A percentile compares a stretch with the other conserved stretches of the same genome.
These are phyloP conservation scores for Leptobrachium ailaonicum DNA, from an alignment of 2,113 vertebrate species.

Conservation along the genomic window DNA sequence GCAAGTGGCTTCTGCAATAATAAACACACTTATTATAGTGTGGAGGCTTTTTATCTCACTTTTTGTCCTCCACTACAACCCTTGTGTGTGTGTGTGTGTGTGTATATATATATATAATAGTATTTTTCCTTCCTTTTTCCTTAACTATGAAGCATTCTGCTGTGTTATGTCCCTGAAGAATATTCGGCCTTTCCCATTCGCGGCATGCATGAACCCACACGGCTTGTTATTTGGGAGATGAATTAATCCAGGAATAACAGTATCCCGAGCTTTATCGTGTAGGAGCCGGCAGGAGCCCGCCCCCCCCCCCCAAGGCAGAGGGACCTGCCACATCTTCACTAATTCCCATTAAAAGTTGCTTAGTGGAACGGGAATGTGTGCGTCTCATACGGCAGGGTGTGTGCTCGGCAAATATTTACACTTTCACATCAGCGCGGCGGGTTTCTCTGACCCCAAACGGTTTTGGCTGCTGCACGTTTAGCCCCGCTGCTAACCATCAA, in stretches of 20 bases:
- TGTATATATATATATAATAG: too few species aligned
- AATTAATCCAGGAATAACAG: conserved; percentile 15
- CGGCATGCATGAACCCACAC: too few species aligned
- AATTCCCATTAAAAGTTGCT: neutral
- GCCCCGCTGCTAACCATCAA: neutral
- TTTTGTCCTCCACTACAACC: too few species aligned
- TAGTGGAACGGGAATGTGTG: neutral
- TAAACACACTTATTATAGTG: too few species aligned
- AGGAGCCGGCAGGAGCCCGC: conserved; percentile 3
- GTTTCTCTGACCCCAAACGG: neutral
- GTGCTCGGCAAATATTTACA: conserved; percentile 31
- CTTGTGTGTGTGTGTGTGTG: too few species aligned
- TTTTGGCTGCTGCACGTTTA: neutral
- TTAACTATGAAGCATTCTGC: too few species aligned
- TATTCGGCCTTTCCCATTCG: too few species aligned
- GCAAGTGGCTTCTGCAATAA: too few species aligned
- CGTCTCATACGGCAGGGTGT: conserved; percentile 8
- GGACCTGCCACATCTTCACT: neutral
- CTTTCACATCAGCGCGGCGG: neutral
- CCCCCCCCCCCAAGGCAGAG: neutral
- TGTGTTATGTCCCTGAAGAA: too few species aligned
- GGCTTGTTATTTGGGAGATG: neutral
- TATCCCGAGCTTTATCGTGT: neutral
- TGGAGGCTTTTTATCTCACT: too few species aligned
- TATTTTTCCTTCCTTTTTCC: too few species aligned